Evolutionary conservation across 2,888 invertebrate genomes (phyloP).

Genomic region (Kryphioiulus occultus): DNA sequence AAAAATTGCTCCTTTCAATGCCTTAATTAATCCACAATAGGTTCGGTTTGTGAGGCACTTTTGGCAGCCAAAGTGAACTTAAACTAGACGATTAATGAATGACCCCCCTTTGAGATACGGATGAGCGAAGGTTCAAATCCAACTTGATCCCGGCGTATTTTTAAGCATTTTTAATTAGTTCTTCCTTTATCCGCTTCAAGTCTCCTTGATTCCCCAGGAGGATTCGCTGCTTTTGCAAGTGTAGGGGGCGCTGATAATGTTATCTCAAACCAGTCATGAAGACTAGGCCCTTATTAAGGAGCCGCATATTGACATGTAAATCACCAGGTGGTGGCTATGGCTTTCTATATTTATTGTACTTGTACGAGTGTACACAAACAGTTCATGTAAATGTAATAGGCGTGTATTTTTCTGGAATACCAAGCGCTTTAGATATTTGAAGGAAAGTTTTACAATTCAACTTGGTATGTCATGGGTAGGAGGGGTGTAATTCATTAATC

Average conservation of each 20-base stretch:
- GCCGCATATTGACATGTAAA: not conserved
- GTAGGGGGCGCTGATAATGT: not conserved
- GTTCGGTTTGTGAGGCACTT: not conserved
- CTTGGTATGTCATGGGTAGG: too few relatives aligned
- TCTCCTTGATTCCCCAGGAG: not conserved
- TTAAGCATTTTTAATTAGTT: not conserved
- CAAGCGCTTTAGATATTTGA: too few relatives aligned
- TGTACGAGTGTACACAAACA: too few relatives aligned
- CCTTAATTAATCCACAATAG: conserved; percentile 23
- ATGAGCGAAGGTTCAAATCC: not conserved
- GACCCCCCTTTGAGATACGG: conserved; percentile 7
- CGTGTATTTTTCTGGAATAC: too few relatives aligned
- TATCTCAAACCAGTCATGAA: not conserved
- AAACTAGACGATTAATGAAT: not conserved
- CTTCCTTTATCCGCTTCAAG: not conserved
- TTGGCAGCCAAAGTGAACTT: not conserved
- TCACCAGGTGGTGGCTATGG: too few relatives aligned
- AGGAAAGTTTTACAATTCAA: too few relatives aligned
- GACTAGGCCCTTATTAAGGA: not conserved
- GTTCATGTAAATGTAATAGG: too few relatives aligned
- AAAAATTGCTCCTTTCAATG: not conserved
- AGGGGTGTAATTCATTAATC: too few relatives aligned
- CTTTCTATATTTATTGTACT: too few relatives aligned
- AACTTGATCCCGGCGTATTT: not conserved
- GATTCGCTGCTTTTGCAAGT: not conserved